Evolutionary conservation across 1,140 invertebrate species (phyloP).

Genomic region (Drosophila asahinai): DNA sequence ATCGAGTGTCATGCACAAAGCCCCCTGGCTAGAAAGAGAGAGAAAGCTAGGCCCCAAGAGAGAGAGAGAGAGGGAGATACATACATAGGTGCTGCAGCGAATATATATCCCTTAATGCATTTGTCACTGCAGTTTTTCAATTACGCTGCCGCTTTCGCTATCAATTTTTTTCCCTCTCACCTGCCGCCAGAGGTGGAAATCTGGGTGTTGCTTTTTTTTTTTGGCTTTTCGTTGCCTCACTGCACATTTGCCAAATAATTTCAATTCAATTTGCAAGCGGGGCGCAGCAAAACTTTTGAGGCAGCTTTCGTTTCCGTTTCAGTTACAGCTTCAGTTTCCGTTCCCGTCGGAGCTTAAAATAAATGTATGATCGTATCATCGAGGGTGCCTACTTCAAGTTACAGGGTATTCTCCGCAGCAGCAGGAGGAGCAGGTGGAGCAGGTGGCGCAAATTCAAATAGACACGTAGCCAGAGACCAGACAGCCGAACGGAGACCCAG

Average conservation of each 20-base stretch:
- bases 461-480: constrained; percentile 50
- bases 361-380: constrained; percentile 6
- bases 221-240: too few relatives aligned
- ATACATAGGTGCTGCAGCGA: neutral
- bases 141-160: constrained; percentile 5
- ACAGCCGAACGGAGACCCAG: constrained; percentile 48
- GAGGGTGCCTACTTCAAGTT: neutral
- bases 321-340: neutral
- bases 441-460: constrained; percentile 44
- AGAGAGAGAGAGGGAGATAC: neutral
- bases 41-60: neutral
- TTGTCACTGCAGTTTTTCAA: constrained; percentile 34
- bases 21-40: constrained; percentile 4
- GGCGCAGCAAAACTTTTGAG: neutral
- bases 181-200: constrained; percentile 26
- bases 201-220: constrained; percentile 29
- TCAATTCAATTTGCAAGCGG: constrained; percentile 58
- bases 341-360: neutral
- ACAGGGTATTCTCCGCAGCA: constrained; percentile 31
- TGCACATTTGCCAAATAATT: constrained; percentile 62
- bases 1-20: constrained; percentile 43
- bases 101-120: constrained; percentile 9
- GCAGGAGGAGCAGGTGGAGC: constrained; percentile 5
- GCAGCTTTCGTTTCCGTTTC: constrained; percentile 9
- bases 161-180: neutral